Base-by-base conservation (phyloP, 1,140 invertebrate species). In the Euwallacea fornicatus region DNA sequence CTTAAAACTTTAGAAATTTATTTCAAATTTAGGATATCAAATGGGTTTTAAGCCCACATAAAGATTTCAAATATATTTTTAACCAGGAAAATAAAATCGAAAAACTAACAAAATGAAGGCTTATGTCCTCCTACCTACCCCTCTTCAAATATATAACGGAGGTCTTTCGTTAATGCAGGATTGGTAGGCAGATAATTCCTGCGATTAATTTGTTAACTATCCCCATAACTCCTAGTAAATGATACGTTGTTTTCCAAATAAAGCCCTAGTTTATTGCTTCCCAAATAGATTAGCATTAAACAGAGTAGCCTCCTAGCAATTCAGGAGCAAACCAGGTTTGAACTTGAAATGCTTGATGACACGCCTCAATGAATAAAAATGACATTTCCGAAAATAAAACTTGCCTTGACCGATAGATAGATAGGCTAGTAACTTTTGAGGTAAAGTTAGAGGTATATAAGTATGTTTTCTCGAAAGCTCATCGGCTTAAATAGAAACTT, bases 211-310 rank as follows among this genome's bases (percentile, higher is more conserved):
- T n/a, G 21, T n/a, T 43, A 43, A 4, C 7, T 61, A 42, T 42
- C 33, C 41, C 7, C 11, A 61, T 43, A 61, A 61, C 43, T 42
- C 42, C 59, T 43, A 21, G 10, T 43, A 61, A 33, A 61, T 61
- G 15, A 33, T 50, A 50, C n/a, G 46, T 10, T 64, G 7, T 42
- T 42, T 64, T 64, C 46, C 21, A 64, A 64, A 64, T 47, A 64
- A 47, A 47, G 13, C 42, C 59, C 10, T 16, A 43, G 59, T 61
- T 61, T 11, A 42, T 9, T 61, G 10, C 21, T 33, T 33, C 21
- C 21, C 21, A 33, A 33, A 33, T 33, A 33, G 21, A 33, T 33
- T 33, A 33, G 21, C 21, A 33, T 33, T 33, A 33, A 33, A 33
- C 4, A 33, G 21, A 4, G 4, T 2, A 33, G 21, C 1, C 21